Evolutionary conservation across 1,140 invertebrate genomes (phyloP).

Genomic region (Diprion similis): DNA sequence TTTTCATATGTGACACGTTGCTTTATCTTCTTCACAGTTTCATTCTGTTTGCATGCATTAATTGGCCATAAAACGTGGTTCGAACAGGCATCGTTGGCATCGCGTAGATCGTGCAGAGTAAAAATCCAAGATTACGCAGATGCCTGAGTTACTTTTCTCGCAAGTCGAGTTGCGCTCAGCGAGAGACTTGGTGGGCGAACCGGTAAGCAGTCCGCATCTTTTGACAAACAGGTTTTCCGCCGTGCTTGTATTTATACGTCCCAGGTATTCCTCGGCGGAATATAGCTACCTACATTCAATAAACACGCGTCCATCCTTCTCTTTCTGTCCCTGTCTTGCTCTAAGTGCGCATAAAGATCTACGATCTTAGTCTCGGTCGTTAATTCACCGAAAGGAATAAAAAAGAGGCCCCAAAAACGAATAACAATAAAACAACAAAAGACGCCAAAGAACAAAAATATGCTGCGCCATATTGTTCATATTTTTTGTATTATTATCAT

Average conservation of each 20-base stretch:
- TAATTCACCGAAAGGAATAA: too few relatives aligned
- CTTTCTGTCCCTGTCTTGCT: neutral
- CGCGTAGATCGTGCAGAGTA: neutral
- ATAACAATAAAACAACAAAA: too few relatives aligned
- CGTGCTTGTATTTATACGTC: neutral
- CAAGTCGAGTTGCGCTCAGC: neutral
- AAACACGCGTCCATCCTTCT: neutral
- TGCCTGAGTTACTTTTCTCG: slow-evolving; percentile 2
- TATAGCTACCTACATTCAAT: neutral
- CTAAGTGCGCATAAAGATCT: too few relatives aligned
- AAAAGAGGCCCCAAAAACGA: too few relatives aligned
- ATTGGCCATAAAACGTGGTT: neutral
- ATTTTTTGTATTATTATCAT: too few relatives aligned
- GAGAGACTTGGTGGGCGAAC: neutral
- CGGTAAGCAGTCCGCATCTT: slow-evolving; percentile 4
- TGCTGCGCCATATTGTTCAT: too few relatives aligned
- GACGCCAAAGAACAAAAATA: too few relatives aligned
- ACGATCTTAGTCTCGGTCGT: too few relatives aligned
- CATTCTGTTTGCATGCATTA: neutral
- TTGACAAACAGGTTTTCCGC: slow-evolving; percentile 4
- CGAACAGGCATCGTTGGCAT: neutral
- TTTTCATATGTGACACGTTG: too few relatives aligned
- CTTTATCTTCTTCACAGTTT: neutral
- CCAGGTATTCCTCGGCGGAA: neutral
- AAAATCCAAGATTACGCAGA: neutral